A percentile compares a stretch with the other conserved stretches of the same genome.
phyloP scores from a whole-genome alignment of 2,888 invertebrate species.

The Meiosimyza platycephala region DNA sequence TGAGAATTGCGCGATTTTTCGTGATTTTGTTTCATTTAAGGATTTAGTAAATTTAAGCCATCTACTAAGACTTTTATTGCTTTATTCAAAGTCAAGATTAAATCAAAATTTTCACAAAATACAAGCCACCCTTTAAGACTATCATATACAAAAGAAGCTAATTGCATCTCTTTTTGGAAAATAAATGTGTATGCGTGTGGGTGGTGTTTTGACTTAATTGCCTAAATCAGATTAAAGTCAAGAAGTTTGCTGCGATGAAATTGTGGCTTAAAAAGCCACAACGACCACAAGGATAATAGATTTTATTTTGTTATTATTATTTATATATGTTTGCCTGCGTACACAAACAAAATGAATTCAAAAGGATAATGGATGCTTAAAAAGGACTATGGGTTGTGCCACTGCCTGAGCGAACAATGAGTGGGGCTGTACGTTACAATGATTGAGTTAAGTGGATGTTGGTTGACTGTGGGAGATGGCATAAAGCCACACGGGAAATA shows the following conservation, averaged over 20 bases:
- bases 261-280: slow-evolving; percentile 26
- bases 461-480: slow-evolving; percentile 27
- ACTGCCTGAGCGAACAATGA: not conserved
- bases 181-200: not conserved
- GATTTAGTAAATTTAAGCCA: no score
- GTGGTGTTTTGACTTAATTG: slow-evolving; percentile 55
- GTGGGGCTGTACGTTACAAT: not conserved
- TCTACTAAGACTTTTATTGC: no score
- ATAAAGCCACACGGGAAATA: slow-evolving; percentile 50
- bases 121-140: not conserved
- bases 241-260: slow-evolving; percentile 42
- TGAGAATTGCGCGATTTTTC: no score
- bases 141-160: slow-evolving; percentile 27
- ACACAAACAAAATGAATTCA: slow-evolving; percentile 22
- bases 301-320: slow-evolving; percentile 19
- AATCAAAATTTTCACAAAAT: not conserved
- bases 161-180: slow-evolving; percentile 17
- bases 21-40: no score
- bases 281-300: slow-evolving; percentile 25
- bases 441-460: not conserved
- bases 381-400: slow-evolving; percentile 17
- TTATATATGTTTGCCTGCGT: slow-evolving; percentile 4
- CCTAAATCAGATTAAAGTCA: slow-evolving; percentile 65
- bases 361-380: slow-evolving; percentile 49
- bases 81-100: no score